A percentile compares a stretch with the other conserved stretches of the same genome.
Conservation (phyloP, 2,888 invertebrate genomes). For the Eudemis profundana region DNA sequence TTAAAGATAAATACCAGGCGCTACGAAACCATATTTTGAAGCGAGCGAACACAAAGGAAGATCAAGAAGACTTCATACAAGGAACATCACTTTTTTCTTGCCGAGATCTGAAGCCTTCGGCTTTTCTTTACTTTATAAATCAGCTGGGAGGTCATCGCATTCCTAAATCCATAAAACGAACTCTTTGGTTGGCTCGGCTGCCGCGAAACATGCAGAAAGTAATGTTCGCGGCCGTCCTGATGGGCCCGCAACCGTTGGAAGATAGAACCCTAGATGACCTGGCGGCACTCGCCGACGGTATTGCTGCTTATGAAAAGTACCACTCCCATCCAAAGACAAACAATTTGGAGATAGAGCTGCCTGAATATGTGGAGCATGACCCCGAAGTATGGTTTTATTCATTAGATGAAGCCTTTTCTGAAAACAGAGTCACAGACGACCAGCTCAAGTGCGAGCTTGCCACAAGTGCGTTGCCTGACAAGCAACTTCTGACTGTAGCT, state of each 20-base stretch:
- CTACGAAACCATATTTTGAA: too few species aligned
- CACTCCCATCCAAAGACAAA: constrained; percentile 1
- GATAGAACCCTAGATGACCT: constrained; percentile 6
- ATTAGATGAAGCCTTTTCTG: constrained; percentile 4
- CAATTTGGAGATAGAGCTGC: not conserved
- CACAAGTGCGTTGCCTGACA: not conserved
- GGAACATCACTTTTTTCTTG: too few species aligned
- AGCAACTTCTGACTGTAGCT: not conserved
- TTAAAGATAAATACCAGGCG: too few species aligned
- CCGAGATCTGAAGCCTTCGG: constrained; percentile 4
- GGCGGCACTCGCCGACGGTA: constrained; percentile 9
- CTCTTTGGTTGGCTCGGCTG: not conserved
- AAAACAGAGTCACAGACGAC: constrained; percentile 13
- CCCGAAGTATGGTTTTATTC: constrained; percentile 23
- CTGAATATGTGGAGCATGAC: not conserved
- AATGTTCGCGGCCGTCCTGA: constrained; percentile 1
- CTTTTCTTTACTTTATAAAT: not conserved
- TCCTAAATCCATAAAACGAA: constrained; percentile 2
- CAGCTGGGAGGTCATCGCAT: not conserved
- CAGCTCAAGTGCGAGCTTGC: constrained; percentile 5
- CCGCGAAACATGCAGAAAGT: constrained; percentile 4
- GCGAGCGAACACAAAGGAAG: too few species aligned
- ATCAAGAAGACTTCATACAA: too few species aligned
- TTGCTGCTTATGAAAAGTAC: constrained; percentile 14
- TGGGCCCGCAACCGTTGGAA: constrained; percentile 8